Conservation (phyloP, 2,888 invertebrate genomes). For the Pollenia angustigena region DNA sequence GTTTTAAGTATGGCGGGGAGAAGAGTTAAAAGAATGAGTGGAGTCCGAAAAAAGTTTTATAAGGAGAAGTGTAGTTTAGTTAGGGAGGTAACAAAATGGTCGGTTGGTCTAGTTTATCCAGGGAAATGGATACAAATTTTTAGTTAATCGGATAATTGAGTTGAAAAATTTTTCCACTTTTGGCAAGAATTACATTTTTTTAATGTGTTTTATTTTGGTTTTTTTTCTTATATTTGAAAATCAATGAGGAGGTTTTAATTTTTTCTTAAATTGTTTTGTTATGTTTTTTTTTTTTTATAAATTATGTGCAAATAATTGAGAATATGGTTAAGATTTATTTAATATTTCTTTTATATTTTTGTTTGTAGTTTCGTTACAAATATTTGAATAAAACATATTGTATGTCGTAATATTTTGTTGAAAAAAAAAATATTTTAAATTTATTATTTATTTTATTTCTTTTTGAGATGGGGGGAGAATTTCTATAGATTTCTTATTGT, state of each 20-base stretch:
- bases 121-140: not conserved
- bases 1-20: not conserved
- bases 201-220: slow-evolving; percentile 49
- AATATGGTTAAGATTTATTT: slow-evolving; percentile 65
- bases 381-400: slow-evolving; percentile 49
- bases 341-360: slow-evolving; percentile 38
- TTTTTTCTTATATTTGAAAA: slow-evolving; percentile 53
- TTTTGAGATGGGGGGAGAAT: slow-evolving; percentile 24
- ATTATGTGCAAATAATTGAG: slow-evolving; percentile 69
- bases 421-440: slow-evolving; percentile 19
- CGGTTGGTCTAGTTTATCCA: no score
- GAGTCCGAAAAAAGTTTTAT: not conserved
- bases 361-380: slow-evolving; percentile 42
- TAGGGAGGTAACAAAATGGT: no score
- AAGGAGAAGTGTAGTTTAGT: not conserved
- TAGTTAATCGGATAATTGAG: slow-evolving; percentile 63
- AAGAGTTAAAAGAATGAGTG: not conserved
- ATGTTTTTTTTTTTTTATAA: slow-evolving; percentile 53
- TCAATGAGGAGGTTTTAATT: slow-evolving; percentile 30
- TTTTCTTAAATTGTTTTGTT: slow-evolving; percentile 23
- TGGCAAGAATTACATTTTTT: slow-evolving; percentile 70
- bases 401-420: slow-evolving; percentile 29
- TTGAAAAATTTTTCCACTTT: slow-evolving; percentile 65
- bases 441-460: not conserved
- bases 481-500: slow-evolving; percentile 30